phyloP scores from a whole-genome alignment of 2,113 vertebrate genomes.

The Dasypus novemcinctus region DNA sequence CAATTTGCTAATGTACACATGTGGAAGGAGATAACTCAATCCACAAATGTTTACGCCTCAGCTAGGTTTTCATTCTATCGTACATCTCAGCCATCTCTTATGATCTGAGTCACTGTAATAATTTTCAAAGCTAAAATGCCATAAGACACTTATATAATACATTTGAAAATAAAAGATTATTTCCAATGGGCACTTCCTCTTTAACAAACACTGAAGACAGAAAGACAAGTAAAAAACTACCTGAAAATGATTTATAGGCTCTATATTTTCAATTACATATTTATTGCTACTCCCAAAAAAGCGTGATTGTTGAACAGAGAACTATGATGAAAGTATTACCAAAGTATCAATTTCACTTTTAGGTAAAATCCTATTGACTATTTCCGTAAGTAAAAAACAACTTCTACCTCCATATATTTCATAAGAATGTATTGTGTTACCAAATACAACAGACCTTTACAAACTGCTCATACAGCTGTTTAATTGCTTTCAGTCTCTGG shows the following conservation, averaged over 20 bases:
- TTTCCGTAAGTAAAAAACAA: not conserved
- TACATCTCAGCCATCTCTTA: not conserved
- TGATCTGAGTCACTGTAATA: not conserved
- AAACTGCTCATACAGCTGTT: constrained; percentile 92
- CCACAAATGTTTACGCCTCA: constrained; percentile 4
- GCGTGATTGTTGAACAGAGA: not conserved
- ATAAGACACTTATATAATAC: not conserved
- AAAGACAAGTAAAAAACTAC: not conserved
- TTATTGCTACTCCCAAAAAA: not conserved
- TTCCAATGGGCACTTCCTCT: not conserved
- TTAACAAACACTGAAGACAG: not conserved
- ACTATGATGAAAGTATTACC: not conserved
- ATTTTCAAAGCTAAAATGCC: constrained; percentile 1
- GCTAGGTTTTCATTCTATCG: not conserved
- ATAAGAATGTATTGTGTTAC: not conserved
- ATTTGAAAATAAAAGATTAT: not conserved
- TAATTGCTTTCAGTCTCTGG: constrained; percentile 93
- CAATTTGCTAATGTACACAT: not conserved
- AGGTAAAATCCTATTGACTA: not conserved
- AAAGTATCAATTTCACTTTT: not conserved
- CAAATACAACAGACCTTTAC: constrained; percentile 86
- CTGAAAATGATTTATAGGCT: not conserved
- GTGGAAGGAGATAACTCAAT: not conserved
- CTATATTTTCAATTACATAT: not conserved
- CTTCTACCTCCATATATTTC: constrained; percentile 16